phyloP scores from a whole-genome alignment of 2,113 vertebrate genomes.

The Chauna torquata region DNA sequence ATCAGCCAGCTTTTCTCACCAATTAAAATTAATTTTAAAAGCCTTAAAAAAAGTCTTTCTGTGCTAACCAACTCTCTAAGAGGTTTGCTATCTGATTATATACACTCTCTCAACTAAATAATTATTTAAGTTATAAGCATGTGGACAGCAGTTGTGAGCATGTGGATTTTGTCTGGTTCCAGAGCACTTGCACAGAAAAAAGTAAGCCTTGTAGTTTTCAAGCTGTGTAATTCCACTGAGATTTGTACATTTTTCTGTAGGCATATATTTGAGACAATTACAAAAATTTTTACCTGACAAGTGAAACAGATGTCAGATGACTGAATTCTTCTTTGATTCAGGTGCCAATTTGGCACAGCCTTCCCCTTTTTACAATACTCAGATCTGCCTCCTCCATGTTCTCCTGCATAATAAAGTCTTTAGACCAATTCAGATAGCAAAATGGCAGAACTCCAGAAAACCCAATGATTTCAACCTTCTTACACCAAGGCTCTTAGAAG shows the following conservation, averaged over 20 bases:
- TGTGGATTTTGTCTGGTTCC: background rate
- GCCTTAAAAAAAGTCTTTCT: background rate
- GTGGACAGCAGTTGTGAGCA: background rate
- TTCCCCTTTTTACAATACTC: background rate
- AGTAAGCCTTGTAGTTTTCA: background rate
- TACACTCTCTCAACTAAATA: background rate
- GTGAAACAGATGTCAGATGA: background rate
- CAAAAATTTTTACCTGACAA: slow-evolving; percentile 4
- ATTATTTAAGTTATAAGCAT: background rate
- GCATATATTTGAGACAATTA: background rate
- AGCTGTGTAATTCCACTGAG: background rate
- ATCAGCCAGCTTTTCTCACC: background rate
- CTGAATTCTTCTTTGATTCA: slow-evolving; percentile 5
- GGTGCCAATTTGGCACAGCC: background rate
- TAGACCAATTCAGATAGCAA: background rate
- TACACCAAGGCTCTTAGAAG: background rate
- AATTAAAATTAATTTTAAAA: slow-evolving; percentile 39
- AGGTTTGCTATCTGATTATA: background rate
- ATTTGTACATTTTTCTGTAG: background rate
- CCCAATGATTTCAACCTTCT: background rate
- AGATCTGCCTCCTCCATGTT: background rate
- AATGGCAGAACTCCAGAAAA: slow-evolving; percentile 32
- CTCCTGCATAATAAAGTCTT: background rate
- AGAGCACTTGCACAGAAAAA: background rate
- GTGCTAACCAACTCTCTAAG: background rate